These are phyloP conservation scores for Charanyca ferruginea DNA, from an alignment of 2,888 invertebrate species.

Conservation along the genomic window DNA sequence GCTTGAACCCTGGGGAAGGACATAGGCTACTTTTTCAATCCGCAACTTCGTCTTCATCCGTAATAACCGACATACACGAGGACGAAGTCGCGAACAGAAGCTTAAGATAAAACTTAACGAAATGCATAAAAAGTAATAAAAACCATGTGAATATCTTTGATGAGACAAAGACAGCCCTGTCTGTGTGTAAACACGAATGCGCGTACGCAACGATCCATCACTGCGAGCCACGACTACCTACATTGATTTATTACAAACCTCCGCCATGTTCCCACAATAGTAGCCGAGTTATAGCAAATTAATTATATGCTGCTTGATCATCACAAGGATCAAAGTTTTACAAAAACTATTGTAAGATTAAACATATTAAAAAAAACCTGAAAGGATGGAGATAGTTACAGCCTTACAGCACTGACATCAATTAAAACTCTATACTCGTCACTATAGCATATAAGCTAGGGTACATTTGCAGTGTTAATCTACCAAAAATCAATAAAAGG, in stretches of 20 bases:
- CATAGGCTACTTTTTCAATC: too few relatives aligned
- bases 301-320: slow-evolving; percentile 62
- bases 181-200: slow-evolving; percentile 56
- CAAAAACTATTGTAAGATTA: slow-evolving; percentile 18
- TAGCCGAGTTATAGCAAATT: slow-evolving; percentile 72
- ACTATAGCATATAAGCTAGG: too few relatives aligned
- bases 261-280: slow-evolving; percentile 66
- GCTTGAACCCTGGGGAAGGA: too few relatives aligned
- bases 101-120: neutral
- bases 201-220: slow-evolving; percentile 76
- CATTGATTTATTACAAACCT: slow-evolving; percentile 74
- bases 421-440: too few relatives aligned
- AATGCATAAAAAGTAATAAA: neutral
- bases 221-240: slow-evolving; percentile 66
- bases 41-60: too few relatives aligned
- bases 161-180: slow-evolving; percentile 55
- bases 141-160: neutral
- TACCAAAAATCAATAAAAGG: neutral
- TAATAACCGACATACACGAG: too few relatives aligned
- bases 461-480: too few relatives aligned
- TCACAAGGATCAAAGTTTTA: slow-evolving; percentile 24
- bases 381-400: neutral
- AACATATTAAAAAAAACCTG: neutral
- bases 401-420: too few relatives aligned
- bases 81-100: too few relatives aligned